These are phyloP conservation scores for Brachyhypopomus occidentalis DNA, from an alignment of 2,113 vertebrate species.

Conservation along the genomic window DNA sequence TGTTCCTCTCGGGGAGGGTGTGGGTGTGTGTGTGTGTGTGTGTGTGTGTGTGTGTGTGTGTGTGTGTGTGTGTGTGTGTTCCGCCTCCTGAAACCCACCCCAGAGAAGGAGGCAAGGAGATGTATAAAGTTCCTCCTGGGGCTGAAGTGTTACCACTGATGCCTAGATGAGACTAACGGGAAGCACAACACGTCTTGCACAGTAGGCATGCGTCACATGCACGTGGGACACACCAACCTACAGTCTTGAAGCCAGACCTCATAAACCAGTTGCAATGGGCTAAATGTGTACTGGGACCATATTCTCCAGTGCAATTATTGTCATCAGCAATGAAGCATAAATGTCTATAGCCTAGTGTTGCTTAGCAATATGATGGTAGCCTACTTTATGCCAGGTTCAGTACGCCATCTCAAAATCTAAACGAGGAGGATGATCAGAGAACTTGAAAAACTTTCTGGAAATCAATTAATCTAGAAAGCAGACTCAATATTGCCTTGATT, in stretches of 20 bases:
- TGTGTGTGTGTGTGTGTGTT: too few species aligned
- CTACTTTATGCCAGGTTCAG: background rate
- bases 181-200: background rate
- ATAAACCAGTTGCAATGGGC: too few species aligned
- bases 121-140: background rate
- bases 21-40: too few species aligned
- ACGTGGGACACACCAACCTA: too few species aligned
- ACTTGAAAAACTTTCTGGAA: background rate
- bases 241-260: too few species aligned
- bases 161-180: background rate
- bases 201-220: too few species aligned
- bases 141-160: background rate
- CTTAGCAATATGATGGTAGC: background rate
- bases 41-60: too few species aligned
- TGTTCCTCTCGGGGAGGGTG: too few species aligned
- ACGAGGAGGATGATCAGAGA: background rate
- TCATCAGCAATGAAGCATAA: too few species aligned
- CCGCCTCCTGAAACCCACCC: too few species aligned
- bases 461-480: conserved; percentile 4
- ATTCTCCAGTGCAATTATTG: too few species aligned
- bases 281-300: too few species aligned
- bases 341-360: background rate
- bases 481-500: background rate
- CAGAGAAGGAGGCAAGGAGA: background rate
- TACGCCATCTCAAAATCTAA: background rate